These are phyloP conservation scores for Smutsia temminckii DNA, from an alignment of 2,797 vertebrate species.

Conservation along the genomic window DNA sequence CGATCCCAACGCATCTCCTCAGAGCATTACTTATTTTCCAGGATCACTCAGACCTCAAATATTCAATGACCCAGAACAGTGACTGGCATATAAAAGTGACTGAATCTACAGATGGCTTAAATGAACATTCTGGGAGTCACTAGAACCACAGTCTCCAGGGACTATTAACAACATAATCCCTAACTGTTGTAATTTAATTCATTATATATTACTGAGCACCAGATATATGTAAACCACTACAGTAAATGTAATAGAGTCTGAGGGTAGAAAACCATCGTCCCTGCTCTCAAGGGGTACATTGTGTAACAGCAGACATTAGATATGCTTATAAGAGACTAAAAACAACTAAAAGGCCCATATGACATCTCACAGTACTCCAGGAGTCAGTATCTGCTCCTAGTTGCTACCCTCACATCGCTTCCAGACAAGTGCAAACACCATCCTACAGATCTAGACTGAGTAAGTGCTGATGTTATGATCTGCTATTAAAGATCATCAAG, in stretches of 20 bases:
- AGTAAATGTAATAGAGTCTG: not conserved
- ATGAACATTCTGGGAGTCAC: not conserved
- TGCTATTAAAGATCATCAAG: not conserved
- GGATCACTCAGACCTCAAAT: slow-evolving; percentile 25
- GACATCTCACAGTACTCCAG: not conserved
- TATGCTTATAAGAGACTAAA: not conserved
- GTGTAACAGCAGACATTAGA: not conserved
- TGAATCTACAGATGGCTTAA: slow-evolving; percentile 9
- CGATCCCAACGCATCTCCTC: not conserved
- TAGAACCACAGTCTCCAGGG: not conserved
- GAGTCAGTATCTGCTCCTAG: not conserved
- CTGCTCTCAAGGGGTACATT: not conserved
- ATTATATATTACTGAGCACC: not conserved
- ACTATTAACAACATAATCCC: not conserved
- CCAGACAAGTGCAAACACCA: not conserved
- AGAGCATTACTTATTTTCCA: slow-evolving; percentile 19
- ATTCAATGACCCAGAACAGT: not conserved
- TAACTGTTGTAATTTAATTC: slow-evolving; percentile 26
- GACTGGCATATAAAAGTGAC: slow-evolving; percentile 8
- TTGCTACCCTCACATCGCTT: not conserved
- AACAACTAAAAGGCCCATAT: not conserved
- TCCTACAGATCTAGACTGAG: not conserved
- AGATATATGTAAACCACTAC: not conserved
- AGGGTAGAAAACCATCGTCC: not conserved
- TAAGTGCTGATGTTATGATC: not conserved